phyloP scores from a whole-genome alignment of 1,140 invertebrate species.

The Dreissena polymorpha region DNA sequence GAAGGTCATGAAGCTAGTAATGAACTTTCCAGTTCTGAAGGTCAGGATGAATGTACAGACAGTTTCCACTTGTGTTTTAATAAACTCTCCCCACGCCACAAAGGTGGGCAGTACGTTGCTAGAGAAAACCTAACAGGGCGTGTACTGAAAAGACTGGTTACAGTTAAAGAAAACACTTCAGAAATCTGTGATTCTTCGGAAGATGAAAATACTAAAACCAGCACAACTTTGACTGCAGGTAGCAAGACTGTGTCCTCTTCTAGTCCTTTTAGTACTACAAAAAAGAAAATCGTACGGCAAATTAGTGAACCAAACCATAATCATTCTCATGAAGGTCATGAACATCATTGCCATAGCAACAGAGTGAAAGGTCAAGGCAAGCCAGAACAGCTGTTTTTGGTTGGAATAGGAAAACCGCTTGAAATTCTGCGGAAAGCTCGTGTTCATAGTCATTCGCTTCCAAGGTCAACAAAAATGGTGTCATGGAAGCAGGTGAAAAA shows the following conservation, averaged over 20 bases:
- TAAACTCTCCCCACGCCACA: slow-evolving; percentile 33
- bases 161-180: slow-evolving; percentile 36
- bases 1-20: slow-evolving; percentile 59
- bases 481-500: slow-evolving; percentile 71
- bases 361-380: slow-evolving; percentile 6
- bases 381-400: slow-evolving; percentile 45
- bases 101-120: slow-evolving; percentile 40
- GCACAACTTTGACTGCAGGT: slow-evolving; percentile 45
- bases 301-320: background rate
- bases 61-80: slow-evolving; percentile 74
- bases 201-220: slow-evolving; percentile 46
- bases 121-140: slow-evolving; percentile 33
- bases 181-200: slow-evolving; percentile 39
- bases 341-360: background rate
- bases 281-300: background rate
- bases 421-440: slow-evolving; percentile 45
- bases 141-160: slow-evolving; percentile 37
- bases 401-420: slow-evolving; percentile 47
- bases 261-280: slow-evolving; percentile 6
- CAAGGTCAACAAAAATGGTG: slow-evolving; percentile 51
- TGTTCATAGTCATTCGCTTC: slow-evolving; percentile 47
- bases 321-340: background rate
- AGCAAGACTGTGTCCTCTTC: slow-evolving; percentile 43
- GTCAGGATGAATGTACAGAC: slow-evolving; percentile 69
- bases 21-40: slow-evolving; percentile 58